Percentiles rank a stretch among this genome's conserved stretches.
These are phyloP conservation scores for Proteles cristata DNA, from an alignment of 2,113 vertebrate genomes.

Conservation along the genomic window DNA sequence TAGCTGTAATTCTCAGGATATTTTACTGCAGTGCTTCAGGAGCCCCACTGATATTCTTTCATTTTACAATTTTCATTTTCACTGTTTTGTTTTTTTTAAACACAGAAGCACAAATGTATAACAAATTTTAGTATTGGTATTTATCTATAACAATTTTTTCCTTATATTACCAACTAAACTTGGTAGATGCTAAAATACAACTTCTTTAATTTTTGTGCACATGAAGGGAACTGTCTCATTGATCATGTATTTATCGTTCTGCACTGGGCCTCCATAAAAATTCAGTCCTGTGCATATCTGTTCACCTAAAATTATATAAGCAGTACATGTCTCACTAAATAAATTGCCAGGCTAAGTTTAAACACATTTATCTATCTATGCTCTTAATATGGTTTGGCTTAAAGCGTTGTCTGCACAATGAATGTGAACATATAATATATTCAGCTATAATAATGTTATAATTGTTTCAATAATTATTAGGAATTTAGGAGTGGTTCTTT, in stretches of 20 bases:
- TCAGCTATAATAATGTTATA: background rate
- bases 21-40: background rate
- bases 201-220: background rate
- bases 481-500: background rate
- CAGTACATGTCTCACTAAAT: background rate
- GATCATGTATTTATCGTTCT: background rate
- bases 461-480: constrained; percentile 17
- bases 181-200: background rate
- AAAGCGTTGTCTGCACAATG: background rate
- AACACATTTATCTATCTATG: background rate
- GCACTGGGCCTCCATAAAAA: background rate
- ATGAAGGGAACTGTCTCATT: background rate
- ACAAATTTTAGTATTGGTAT: background rate
- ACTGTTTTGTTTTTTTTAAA: background rate
- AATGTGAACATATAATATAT: background rate
- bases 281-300: background rate
- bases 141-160: background rate
- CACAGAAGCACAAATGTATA: constrained; percentile 1
- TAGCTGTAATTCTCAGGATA: background rate
- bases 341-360: constrained; percentile 42
- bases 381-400: background rate
- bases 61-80: constrained; percentile 1
- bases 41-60: background rate
- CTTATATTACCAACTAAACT: background rate
- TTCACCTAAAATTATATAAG: constrained; percentile 20